Percentiles rank a stretch among this genome's conserved stretches.
phyloP scores from a whole-genome alignment of 2,888 invertebrate genomes.

The Nymphalis polychloros region DNA sequence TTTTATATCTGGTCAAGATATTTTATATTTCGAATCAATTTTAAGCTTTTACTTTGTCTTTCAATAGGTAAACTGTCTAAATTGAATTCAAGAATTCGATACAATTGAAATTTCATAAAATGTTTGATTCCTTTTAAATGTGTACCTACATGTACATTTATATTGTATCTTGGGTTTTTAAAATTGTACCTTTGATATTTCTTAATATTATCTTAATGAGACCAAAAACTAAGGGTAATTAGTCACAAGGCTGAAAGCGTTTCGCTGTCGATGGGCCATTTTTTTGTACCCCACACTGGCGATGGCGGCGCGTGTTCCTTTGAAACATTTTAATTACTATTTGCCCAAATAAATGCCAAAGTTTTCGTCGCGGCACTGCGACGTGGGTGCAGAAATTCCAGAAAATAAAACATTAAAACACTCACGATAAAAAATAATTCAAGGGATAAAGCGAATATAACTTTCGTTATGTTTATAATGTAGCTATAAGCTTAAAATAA shows the following conservation, averaged over 20 bases:
- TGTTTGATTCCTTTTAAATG: background rate
- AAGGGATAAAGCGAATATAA: constrained; percentile 4
- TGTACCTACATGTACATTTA: background rate
- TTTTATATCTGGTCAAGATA: too few relatives aligned
- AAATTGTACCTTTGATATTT: constrained; percentile 5
- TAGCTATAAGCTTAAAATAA: too few relatives aligned
- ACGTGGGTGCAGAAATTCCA: constrained; percentile 14
- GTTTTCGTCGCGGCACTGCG: constrained; percentile 19
- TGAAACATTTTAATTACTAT: constrained; percentile 42
- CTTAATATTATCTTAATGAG: constrained; percentile 13
- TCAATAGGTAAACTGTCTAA: too few relatives aligned
- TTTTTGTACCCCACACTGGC: constrained; percentile 29
- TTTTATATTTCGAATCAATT: too few relatives aligned
- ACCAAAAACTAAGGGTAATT: constrained; percentile 29
- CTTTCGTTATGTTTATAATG: background rate
- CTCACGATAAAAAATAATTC: constrained; percentile 17
- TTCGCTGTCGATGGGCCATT: constrained; percentile 31
- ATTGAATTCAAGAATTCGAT: too few relatives aligned
- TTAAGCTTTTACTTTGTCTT: too few relatives aligned
- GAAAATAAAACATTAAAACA: constrained; percentile 15
- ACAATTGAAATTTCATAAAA: background rate
- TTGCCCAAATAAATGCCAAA: constrained; percentile 37
- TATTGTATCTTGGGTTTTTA: background rate
- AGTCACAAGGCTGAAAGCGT: constrained; percentile 35
- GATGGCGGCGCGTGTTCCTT: constrained; percentile 35